Percentiles rank a stretch among this genome's conserved stretches.
Evolutionary conservation across 2,888 invertebrate species (phyloP).

Genomic region (Glaucopsyche alexis): DNA sequence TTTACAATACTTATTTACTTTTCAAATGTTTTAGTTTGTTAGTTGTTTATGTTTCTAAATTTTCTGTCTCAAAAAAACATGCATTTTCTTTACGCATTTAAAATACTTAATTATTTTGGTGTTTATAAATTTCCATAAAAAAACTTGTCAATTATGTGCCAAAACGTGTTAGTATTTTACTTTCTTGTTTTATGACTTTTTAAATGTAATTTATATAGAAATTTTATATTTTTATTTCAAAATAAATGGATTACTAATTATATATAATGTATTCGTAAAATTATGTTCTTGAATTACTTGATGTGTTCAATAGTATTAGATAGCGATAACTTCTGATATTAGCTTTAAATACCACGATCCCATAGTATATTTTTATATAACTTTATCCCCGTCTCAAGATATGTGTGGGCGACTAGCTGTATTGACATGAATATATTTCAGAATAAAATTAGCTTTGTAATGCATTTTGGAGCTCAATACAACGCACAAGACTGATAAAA

Average conservation of each 20-base stretch:
- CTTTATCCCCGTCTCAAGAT: constrained; percentile 30
- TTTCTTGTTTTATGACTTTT: neutral
- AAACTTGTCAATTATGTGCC: constrained; percentile 11
- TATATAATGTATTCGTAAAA: neutral
- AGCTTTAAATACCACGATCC: constrained; percentile 17
- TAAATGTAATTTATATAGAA: too few species aligned
- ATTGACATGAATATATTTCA: constrained; percentile 40
- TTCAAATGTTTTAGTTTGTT: constrained; percentile 11
- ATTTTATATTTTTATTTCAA: neutral
- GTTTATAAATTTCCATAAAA: too few species aligned
- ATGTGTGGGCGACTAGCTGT: constrained; percentile 29
- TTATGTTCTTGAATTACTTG: neutral
- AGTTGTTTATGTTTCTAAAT: neutral
- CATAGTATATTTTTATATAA: constrained; percentile 18
- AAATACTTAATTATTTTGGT: too few species aligned
- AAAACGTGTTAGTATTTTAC: neutral
- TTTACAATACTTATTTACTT: neutral
- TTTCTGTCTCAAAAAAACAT: too few species aligned
- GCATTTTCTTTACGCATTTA: too few species aligned
- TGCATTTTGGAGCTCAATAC: constrained; percentile 76
- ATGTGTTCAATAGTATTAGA: constrained; percentile 15
- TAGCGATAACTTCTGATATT: neutral
- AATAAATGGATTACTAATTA: neutral
- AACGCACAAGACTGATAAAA: constrained; percentile 78
- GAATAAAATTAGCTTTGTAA: constrained; percentile 62